Evolutionary conservation across 2,797 vertebrate species (phyloP), one percentile per base, ranked within the genome.

Genomic region (Oreochromis mossambicus): DNA sequence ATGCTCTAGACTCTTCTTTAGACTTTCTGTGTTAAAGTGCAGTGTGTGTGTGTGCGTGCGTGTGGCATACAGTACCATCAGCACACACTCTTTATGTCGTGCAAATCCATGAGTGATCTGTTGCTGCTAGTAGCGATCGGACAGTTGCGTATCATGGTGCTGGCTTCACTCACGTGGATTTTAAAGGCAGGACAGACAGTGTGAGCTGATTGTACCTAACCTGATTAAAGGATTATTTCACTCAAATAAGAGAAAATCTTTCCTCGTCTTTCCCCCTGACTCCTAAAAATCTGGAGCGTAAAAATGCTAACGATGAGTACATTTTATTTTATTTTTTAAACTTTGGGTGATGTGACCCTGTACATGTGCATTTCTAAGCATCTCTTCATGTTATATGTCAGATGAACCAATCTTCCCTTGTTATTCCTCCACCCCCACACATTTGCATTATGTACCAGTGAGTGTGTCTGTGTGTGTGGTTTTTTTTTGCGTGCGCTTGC

Each of bases 401-500:
- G 66, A 38, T 43, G 66, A 86, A 54, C 73, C 81, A 79, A 82
- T 79, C 36, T 77, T 77, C 66, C 52, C 61, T 56, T 51, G 54
- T 88, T 87, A 29, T 80, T 83, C 46, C 75, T 73, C 87, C 83
- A 46, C 86, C 79, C 52, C 83, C 48, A 83, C 50, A 75, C 13
- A 24, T 89, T 83, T 89, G 83, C 77, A 78, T 73, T 3, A 86
- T 63, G 86, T 86, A 86, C 36, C 5, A 66, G 85, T 82, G 24
- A 41, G 77, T 61, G 48, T 79, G 81, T 14, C 56, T 54, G 55
- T 80, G 34, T 51, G n/a, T 1, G 63, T 12, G 11, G 2, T 13
- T 82, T 56, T 82, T 56, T 10, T 48, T 10, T 52, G 13, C 2
- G 78, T 36, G 76, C 52, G 58, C 41, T 76, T 77, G 79, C 77